phyloP scores from a whole-genome alignment of 2,797 vertebrate genomes.

The Sebastolobus alascanus region DNA sequence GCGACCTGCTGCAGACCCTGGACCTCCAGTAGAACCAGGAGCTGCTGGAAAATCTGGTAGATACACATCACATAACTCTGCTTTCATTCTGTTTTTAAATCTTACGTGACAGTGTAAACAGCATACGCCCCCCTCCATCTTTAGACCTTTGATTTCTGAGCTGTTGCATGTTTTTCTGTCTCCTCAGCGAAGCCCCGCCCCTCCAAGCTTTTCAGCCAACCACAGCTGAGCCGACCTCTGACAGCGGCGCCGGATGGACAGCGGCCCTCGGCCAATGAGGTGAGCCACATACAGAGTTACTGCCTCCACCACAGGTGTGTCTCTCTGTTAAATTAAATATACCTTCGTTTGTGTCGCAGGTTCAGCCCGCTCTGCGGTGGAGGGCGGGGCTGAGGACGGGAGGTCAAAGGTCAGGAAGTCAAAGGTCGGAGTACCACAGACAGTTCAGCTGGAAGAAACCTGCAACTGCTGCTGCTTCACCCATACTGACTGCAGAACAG shows the following conservation, averaged over 20 bases:
- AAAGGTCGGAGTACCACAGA: slow-evolving; percentile 63
- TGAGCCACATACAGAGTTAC: neutral
- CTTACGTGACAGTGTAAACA: neutral
- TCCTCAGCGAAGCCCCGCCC: slow-evolving; percentile 49
- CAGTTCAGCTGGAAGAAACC: slow-evolving; percentile 67
- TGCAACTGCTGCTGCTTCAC: slow-evolving; percentile 44
- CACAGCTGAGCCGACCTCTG: slow-evolving; percentile 23
- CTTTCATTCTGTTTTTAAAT: neutral
- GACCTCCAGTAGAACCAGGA: neutral
- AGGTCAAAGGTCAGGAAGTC: slow-evolving; percentile 51
- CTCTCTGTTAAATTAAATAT: neutral
- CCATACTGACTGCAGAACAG: slow-evolving; percentile 69
- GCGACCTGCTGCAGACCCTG: neutral
- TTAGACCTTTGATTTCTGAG: neutral
- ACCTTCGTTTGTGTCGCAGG: slow-evolving; percentile 2
- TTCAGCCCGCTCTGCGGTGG: slow-evolving; percentile 23
- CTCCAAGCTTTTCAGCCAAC: slow-evolving; percentile 35
- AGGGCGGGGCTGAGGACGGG: slow-evolving; percentile 42
- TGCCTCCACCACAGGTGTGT: neutral
- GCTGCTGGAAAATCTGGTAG: slow-evolving; percentile 43
- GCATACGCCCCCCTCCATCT: neutral
- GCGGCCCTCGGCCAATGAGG: slow-evolving; percentile 32
- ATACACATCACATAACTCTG: neutral
- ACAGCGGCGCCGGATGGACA: slow-evolving; percentile 18
- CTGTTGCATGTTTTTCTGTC: neutral